A percentile compares a stretch with the other conserved stretches of the same genome.
These are phyloP conservation scores for Chloroceryle inda DNA, from an alignment of 2,797 vertebrate species.

Conservation along the genomic window DNA sequence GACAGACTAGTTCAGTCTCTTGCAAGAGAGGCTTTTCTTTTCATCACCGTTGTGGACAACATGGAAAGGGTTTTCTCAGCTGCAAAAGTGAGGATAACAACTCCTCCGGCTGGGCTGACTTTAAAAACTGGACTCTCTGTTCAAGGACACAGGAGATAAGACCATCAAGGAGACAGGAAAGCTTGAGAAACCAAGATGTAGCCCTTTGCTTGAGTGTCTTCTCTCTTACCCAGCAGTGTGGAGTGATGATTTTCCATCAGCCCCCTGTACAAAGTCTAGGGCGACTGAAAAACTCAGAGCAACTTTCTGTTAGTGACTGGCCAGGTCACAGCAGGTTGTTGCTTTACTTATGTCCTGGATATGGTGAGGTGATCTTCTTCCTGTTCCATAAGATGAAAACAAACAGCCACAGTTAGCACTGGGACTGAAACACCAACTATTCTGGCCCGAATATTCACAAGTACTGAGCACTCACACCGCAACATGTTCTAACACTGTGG, in stretches of 20 bases:
- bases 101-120: not conserved
- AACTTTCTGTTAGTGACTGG: not conserved
- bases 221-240: not conserved
- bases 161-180: not conserved
- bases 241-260: constrained; percentile 27
- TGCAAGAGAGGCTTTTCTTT: not conserved
- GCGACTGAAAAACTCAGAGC: not conserved
- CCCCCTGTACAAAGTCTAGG: not conserved
- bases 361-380: not conserved
- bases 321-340: not conserved
- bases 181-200: rapidly evolving
- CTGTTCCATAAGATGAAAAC: not conserved
- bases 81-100: not conserved
- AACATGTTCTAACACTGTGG: not conserved
- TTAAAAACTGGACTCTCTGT: not conserved
- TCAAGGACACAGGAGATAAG: not conserved
- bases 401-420: not conserved
- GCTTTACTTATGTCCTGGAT: not conserved
- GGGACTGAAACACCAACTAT: not conserved
- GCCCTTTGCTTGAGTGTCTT: not conserved
- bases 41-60: constrained; percentile 20
- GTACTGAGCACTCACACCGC: not conserved
- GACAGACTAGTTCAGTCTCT: not conserved
- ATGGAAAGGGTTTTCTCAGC: not conserved
- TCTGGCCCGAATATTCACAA: not conserved